These are phyloP conservation scores for Solenodon paradoxus DNA, from an alignment of 2,113 vertebrate genomes.

Conservation along the genomic window DNA sequence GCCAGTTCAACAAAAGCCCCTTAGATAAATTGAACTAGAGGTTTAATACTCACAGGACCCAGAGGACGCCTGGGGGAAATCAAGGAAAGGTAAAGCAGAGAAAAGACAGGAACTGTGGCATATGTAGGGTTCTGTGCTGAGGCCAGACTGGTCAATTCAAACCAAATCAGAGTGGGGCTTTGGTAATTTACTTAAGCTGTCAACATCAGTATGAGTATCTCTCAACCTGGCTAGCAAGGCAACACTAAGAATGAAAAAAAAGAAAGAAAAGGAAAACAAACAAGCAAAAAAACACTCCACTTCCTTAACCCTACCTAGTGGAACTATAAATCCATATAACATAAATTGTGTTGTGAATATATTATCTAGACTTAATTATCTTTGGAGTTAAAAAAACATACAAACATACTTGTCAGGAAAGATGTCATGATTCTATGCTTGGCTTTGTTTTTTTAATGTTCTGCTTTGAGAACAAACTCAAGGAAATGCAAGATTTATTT, in stretches of 20 bases:
- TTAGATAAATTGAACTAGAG: neutral
- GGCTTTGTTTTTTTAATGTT: neutral
- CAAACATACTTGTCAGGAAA: neutral
- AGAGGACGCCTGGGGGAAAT: neutral
- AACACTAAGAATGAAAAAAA: neutral
- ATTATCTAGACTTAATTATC: neutral
- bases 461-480: neutral
- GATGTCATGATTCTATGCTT: neutral
- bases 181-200: no score
- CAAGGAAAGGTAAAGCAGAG: neutral
- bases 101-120: no score
- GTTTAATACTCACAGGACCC: neutral
- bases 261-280: no score
- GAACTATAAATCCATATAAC: neutral
- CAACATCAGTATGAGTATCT: neutral
- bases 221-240: fast-evolving
- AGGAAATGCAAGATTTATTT: neutral
- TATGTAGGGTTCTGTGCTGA: no score
- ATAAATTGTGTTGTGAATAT: neutral
- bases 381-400: neutral
- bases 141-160: no score
- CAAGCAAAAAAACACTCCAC: no score
- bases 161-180: no score
- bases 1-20: neutral
- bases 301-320: neutral